These are phyloP conservation scores for Chymomyza fuscimana DNA, from an alignment of 2,888 invertebrate species.

Conservation along the genomic window DNA sequence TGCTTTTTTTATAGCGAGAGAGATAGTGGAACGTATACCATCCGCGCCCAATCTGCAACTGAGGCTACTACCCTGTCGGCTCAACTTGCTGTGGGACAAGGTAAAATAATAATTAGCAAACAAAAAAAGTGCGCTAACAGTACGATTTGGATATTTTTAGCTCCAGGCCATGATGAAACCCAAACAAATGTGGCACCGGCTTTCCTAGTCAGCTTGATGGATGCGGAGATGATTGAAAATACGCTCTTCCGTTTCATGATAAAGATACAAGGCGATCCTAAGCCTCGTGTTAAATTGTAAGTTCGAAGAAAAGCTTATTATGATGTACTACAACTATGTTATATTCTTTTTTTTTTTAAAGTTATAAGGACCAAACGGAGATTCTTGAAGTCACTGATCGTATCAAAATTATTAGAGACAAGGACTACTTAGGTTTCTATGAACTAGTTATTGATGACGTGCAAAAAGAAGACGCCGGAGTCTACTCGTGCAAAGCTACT, in stretches of 20 bases:
- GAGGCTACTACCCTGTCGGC: constrained; percentile 92
- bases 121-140: background rate
- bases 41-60: constrained; percentile 89
- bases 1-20: constrained; percentile 80
- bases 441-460: constrained; percentile 93
- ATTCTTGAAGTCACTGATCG: constrained; percentile 85
- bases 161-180: constrained; percentile 84
- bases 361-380: constrained; percentile 90
- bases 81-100: constrained; percentile 90
- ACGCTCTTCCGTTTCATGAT: constrained; percentile 94
- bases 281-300: constrained; percentile 95
- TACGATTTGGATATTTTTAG: constrained; percentile 30
- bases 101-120: constrained; percentile 80
- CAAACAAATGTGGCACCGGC: constrained; percentile 90
- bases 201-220: constrained; percentile 91
- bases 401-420: constrained; percentile 86
- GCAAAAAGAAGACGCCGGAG: constrained; percentile 87
- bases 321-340: background rate
- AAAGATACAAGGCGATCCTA: constrained; percentile 92
- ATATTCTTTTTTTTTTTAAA: constrained; percentile 69
- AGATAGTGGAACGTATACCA: constrained; percentile 95
- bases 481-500: constrained; percentile 90
- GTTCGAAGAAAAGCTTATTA: constrained; percentile 74
- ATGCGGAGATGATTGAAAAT: constrained; percentile 92
- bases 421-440: constrained; percentile 90